Percentiles rank a stretch among this genome's conserved stretches.
Conservation (phyloP, 2,888 invertebrate species). For the Ethmia dodecea region DNA sequence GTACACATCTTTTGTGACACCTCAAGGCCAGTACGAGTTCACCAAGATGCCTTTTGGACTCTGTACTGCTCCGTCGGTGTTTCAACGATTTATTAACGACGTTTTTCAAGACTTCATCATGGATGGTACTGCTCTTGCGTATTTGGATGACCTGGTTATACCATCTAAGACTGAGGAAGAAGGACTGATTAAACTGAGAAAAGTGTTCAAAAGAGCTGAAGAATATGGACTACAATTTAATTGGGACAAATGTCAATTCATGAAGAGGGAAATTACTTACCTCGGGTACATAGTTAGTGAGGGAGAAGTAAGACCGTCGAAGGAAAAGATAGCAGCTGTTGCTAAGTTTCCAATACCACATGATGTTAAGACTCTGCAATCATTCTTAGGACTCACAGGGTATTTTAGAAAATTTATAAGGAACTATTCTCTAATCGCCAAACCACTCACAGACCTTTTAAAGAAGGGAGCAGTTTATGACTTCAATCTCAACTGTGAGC, state of each 20-base stretch:
- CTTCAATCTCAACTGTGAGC: slow-evolving; percentile 15
- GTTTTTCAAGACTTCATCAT: slow-evolving; percentile 16
- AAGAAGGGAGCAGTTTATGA: slow-evolving; percentile 15
- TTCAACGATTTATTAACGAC: slow-evolving; percentile 10
- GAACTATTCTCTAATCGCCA: slow-evolving; percentile 21
- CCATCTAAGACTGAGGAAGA: slow-evolving; percentile 18
- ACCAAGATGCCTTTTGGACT: slow-evolving; percentile 44
- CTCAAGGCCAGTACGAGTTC: slow-evolving; percentile 25
- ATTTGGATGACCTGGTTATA: slow-evolving; percentile 21
- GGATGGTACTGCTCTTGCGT: slow-evolving; percentile 17
- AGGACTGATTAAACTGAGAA: slow-evolving; percentile 14
- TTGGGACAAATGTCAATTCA: slow-evolving; percentile 38
- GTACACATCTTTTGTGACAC: slow-evolving; percentile 43
- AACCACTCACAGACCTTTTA: slow-evolving; percentile 22
- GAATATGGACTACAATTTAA: slow-evolving; percentile 28
- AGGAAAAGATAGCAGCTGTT: slow-evolving; percentile 18
- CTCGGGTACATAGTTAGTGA: slow-evolving; percentile 21
- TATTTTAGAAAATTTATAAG: slow-evolving; percentile 20
- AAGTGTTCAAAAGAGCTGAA: slow-evolving; percentile 19
- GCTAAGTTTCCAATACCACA: slow-evolving; percentile 15
- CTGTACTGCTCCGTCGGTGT: slow-evolving; percentile 30
- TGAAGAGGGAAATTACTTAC: slow-evolving; percentile 25
- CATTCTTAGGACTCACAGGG: slow-evolving; percentile 19
- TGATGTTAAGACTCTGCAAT: slow-evolving; percentile 13
- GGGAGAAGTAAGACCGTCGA: slow-evolving; percentile 17